A percentile compares a stretch with the other conserved stretches of the same genome.
Conservation (phyloP, 2,113 vertebrate species). For the Xiphophorus hellerii region DNA sequence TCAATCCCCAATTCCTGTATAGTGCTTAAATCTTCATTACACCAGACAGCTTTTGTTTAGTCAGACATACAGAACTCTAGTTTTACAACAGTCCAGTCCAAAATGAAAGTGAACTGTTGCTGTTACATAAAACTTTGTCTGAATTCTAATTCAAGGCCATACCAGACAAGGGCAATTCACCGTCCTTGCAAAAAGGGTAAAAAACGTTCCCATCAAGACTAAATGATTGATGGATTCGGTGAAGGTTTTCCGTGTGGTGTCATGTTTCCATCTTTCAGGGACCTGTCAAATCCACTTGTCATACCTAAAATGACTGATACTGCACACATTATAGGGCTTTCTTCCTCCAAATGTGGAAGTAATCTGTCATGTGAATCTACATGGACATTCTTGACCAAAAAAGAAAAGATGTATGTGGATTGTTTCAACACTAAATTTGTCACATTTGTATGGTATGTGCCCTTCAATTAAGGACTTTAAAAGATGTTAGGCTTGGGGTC, state of each 20-base stretch:
- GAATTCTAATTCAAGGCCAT: conserved; percentile 45
- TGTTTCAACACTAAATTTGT: conserved; percentile 28
- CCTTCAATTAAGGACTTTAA: not conserved
- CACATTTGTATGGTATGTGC: conserved; percentile 36
- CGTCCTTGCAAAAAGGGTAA: conserved; percentile 62
- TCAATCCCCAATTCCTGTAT: conserved; percentile 19
- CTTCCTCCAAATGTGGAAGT: conserved; percentile 34
- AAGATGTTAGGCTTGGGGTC: not conserved
- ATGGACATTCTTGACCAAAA: conserved; percentile 35
- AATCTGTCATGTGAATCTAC: conserved; percentile 55
- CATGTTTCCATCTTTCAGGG: conserved; percentile 74
- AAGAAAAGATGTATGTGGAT: conserved; percentile 44
- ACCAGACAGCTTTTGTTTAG: not conserved
- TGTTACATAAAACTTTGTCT: conserved; percentile 29
- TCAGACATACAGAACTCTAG: not conserved
- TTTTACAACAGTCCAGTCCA: not conserved
- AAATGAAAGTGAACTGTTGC: conserved; percentile 19
- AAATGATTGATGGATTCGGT: conserved; percentile 75
- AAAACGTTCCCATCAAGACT: conserved; percentile 60
- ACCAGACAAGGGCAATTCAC: conserved; percentile 31
- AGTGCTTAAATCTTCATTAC: not conserved
- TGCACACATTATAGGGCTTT: conserved; percentile 46
- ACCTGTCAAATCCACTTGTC: conserved; percentile 74
- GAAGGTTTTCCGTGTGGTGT: conserved; percentile 70
- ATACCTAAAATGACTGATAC: conserved; percentile 58